phyloP scores from a whole-genome alignment of 37 sponge, comb jelly and placozoan species.

The Halichondria panicea region DNA sequence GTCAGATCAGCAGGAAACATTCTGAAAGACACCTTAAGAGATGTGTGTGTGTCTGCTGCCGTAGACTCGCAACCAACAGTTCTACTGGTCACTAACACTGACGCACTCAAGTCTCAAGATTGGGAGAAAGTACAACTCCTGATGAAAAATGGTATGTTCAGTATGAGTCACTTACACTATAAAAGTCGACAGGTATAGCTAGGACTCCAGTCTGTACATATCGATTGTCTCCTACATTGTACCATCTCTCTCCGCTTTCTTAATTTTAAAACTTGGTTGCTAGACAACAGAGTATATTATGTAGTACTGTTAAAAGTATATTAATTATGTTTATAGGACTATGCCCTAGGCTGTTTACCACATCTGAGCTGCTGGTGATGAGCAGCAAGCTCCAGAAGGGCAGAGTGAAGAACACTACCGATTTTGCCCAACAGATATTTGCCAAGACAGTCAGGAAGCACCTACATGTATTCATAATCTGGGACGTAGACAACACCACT shows the following conservation, averaged over 20 bases:
- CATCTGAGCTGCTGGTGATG: conserved; percentile 67
- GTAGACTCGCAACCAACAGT: conserved; percentile 30
- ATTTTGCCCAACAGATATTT: conserved; percentile 37
- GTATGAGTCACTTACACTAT: too few relatives aligned
- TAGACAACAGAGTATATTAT: too few relatives aligned
- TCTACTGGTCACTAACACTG: conserved; percentile 30
- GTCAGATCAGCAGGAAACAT: background rate
- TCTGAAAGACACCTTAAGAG: conserved; percentile 13
- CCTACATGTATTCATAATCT: conserved; percentile 62
- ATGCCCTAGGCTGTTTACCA: conserved; percentile 37
- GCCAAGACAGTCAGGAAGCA: conserved; percentile 24
- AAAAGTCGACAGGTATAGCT: background rate
- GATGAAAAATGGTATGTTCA: conserved; percentile 66
- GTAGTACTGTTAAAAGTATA: background rate
- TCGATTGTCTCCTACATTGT: background rate
- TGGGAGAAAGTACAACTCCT: conserved; percentile 53
- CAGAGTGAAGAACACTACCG: conserved; percentile 29
- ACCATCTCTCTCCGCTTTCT: too few relatives aligned
- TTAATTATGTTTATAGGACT: conserved; percentile 26
- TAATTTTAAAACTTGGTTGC: too few relatives aligned
- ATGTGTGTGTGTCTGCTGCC: conserved; percentile 59
- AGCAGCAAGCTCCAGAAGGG: conserved; percentile 26
- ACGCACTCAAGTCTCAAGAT: background rate
- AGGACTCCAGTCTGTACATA: background rate
- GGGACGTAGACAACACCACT: conserved; percentile 33